Evolutionary conservation across 2,797 vertebrate species (phyloP).

Genomic region (Odontamblyopus rebecca): DNA sequence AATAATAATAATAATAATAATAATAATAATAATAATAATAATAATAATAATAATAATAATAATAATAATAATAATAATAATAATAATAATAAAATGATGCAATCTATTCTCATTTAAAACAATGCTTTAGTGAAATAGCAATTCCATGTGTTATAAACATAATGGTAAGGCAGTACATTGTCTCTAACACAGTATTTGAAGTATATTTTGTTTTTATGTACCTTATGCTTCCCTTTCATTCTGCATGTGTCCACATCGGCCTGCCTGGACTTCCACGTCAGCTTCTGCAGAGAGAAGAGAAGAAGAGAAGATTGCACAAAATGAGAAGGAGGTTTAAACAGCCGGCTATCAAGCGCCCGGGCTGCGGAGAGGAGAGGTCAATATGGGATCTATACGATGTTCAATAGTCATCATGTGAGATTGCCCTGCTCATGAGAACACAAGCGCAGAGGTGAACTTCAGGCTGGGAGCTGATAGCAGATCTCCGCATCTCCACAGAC

Average conservation of each 20-base stretch:
- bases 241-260: constrained; percentile 97
- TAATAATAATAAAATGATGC: no score
- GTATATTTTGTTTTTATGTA: constrained; percentile 53
- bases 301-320: constrained; percentile 3
- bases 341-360: constrained; percentile 25
- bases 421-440: constrained; percentile 48
- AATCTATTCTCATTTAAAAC: no score
- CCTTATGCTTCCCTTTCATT: constrained; percentile 99
- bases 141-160: not conserved
- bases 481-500: constrained; percentile 61
- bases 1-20: no score
- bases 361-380: constrained; percentile 25
- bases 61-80: no score
- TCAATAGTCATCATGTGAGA: constrained; percentile 66
- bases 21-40: no score
- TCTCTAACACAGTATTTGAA: not conserved
- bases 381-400: constrained; percentile 52
- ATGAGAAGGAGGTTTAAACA: constrained; percentile 8
- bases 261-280: constrained; percentile 99
- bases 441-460: constrained; percentile 55
- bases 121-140: no score
- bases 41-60: no score
- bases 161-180: not conserved
- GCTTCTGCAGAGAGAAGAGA: constrained; percentile 80
- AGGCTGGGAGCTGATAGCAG: constrained; percentile 40